Evolutionary conservation across 2,888 invertebrate genomes (phyloP).

Genomic region (Lasioglossum oenotherae): DNA sequence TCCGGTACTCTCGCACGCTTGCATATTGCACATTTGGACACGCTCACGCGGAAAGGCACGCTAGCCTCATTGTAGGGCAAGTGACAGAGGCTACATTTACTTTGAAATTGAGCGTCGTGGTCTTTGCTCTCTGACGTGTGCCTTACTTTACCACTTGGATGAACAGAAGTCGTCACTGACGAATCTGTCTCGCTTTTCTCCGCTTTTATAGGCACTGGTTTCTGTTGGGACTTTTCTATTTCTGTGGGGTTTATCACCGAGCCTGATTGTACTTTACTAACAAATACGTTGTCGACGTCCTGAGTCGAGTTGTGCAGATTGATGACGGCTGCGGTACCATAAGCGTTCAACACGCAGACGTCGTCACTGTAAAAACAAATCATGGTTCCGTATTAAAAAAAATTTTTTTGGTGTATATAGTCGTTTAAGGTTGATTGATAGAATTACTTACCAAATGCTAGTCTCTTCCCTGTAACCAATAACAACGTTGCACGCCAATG

Average conservation of each 20-base stretch:
- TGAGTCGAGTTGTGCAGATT: conserved; percentile 86
- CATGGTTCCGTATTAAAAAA: background rate
- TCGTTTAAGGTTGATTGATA: background rate
- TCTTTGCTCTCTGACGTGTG: conserved; percentile 80
- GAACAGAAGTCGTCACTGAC: conserved; percentile 9
- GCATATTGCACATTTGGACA: conserved; percentile 89
- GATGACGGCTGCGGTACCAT: conserved; percentile 96
- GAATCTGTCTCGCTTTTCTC: conserved; percentile 69
- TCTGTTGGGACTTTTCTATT: conserved; percentile 82
- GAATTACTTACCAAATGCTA: conserved; percentile 91
- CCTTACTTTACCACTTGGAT: conserved; percentile 64
- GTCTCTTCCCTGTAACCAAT: conserved; percentile 97
- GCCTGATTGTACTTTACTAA: conserved; percentile 73
- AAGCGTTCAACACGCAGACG: conserved; percentile 96
- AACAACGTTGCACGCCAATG: conserved; percentile 97
- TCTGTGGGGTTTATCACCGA: conserved; percentile 86
- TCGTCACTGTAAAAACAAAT: conserved; percentile 90
- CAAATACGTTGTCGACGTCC: conserved; percentile 74
- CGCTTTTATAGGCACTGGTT: conserved; percentile 63
- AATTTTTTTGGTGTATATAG: too few relatives aligned
- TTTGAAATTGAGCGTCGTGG: conserved; percentile 78
- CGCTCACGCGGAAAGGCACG: conserved; percentile 90
- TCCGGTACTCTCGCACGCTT: conserved; percentile 95
- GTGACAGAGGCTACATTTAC: conserved; percentile 88
- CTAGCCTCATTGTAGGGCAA: conserved; percentile 92